Evolutionary conservation across 2,113 vertebrate genomes (phyloP).

Genomic region (Osmerus eperlanus): DNA sequence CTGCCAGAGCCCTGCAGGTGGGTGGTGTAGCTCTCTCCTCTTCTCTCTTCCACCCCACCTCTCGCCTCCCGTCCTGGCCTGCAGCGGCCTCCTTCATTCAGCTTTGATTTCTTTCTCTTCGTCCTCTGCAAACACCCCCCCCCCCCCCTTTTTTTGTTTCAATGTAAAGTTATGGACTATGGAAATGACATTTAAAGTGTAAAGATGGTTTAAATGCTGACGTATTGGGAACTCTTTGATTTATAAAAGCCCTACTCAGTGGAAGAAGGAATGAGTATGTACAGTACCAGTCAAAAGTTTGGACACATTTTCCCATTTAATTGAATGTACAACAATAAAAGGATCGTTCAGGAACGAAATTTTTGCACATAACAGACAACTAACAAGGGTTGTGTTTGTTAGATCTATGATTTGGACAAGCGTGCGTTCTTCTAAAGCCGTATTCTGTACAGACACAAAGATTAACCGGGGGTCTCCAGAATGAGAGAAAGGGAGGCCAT

Average conservation of each 20-base stretch:
- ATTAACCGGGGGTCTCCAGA: constrained; percentile 73
- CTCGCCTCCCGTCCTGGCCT: too few species aligned
- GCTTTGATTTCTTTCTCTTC: constrained; percentile 21
- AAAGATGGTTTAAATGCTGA: too few species aligned
- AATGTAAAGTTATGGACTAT: constrained; percentile 70
- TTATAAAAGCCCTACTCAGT: constrained; percentile 74
- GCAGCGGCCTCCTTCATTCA: neutral
- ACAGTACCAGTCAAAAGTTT: too few species aligned
- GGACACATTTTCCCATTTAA: too few species aligned
- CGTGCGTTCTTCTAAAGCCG: constrained; percentile 71
- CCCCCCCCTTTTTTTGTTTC: constrained; percentile 55
- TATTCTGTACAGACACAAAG: constrained; percentile 75
- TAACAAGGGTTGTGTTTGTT: constrained; percentile 75
- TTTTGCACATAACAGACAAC: constrained; percentile 78
- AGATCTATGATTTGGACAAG: constrained; percentile 47
- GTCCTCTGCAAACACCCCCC: constrained; percentile 17
- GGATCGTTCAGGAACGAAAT: constrained; percentile 65
- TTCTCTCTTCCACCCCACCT: neutral
- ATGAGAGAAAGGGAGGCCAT: constrained; percentile 54
- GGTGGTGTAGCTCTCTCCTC: fast-evolving
- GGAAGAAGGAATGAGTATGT: constrained; percentile 15
- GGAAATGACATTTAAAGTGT: too few species aligned
- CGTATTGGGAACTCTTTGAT: constrained; percentile 77
- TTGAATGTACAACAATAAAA: constrained; percentile 54
- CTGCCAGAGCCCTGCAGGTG: constrained; percentile 94